Conservation (phyloP, 2,888 invertebrate genomes). For the Xanthorhoe designata region DNA sequence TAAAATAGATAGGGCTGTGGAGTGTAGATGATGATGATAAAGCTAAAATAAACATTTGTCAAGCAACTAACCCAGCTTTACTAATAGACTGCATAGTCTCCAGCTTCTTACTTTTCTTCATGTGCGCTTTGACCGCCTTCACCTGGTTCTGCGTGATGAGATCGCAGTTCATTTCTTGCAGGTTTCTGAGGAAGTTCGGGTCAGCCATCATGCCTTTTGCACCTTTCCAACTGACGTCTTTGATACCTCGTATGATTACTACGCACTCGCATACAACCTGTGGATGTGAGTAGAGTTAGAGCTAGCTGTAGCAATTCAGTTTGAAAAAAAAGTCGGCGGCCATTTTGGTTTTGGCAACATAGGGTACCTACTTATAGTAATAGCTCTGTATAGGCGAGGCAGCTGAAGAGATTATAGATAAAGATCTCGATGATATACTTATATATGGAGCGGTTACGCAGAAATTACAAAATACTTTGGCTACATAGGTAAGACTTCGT, state of each 20-base stretch:
- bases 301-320: too few relatives aligned
- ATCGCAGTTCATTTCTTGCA: constrained; percentile 95
- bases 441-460: too few relatives aligned
- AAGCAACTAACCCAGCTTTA: constrained; percentile 88
- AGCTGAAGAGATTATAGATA: too few relatives aligned
- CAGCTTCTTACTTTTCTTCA: constrained; percentile 89
- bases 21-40: too few relatives aligned
- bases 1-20: too few relatives aligned
- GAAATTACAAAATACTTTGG: too few relatives aligned
- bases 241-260: constrained; percentile 92
- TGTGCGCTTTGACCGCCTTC: constrained; percentile 89
- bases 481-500: too few relatives aligned
- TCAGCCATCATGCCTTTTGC: constrained; percentile 97
- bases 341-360: too few relatives aligned
- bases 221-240: constrained; percentile 95
- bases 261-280: constrained; percentile 94
- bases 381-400: too few relatives aligned
- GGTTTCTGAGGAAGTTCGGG: constrained; percentile 90
- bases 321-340: too few relatives aligned
- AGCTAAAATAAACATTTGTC: background rate
- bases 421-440: too few relatives aligned
- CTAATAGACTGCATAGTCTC: constrained; percentile 95
- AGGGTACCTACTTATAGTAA: too few relatives aligned
- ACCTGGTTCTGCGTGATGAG: constrained; percentile 90
- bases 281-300: background rate